Evolutionary conservation across 53 echinoderm and acorn worm genomes (phyloP).

Genomic region (Crossaster papposus): DNA sequence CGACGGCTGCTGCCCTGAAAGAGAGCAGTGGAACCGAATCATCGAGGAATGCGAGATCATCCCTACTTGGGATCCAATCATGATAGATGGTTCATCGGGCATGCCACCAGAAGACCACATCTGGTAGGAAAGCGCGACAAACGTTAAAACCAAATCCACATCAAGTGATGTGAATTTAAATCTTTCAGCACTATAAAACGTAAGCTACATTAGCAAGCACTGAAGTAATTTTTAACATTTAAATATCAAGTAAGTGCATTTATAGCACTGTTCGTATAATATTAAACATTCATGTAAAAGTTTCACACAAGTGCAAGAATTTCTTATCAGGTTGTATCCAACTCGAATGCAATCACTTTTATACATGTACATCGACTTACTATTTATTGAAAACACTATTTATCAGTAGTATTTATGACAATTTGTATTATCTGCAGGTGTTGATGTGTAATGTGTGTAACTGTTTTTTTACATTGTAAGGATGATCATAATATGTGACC

Average conservation of each 20-base stretch:
- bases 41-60: conserved; percentile 41
- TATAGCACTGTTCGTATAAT: neutral
- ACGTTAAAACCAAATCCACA: neutral
- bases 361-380: neutral
- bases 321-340: neutral
- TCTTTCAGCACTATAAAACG: neutral
- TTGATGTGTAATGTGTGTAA: no score
- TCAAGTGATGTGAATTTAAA: neutral
- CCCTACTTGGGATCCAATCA: neutral
- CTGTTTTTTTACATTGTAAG: no score
- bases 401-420: no score
- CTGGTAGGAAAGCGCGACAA: neutral
- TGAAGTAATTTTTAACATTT: neutral
- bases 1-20: conserved; percentile 28
- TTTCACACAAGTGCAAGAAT: neutral
- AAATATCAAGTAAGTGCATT: neutral
- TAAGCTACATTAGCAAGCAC: conserved; percentile 46
- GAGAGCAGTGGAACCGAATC: conserved; percentile 45
- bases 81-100: conserved; percentile 9
- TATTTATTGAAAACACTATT: neutral
- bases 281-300: neutral
- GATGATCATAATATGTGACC: no score
- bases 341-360: neutral
- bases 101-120: conserved; percentile 30
- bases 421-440: no score